Conservation (phyloP, 2,797 vertebrate species). For the Chelidonichthys spinosus region DNA sequence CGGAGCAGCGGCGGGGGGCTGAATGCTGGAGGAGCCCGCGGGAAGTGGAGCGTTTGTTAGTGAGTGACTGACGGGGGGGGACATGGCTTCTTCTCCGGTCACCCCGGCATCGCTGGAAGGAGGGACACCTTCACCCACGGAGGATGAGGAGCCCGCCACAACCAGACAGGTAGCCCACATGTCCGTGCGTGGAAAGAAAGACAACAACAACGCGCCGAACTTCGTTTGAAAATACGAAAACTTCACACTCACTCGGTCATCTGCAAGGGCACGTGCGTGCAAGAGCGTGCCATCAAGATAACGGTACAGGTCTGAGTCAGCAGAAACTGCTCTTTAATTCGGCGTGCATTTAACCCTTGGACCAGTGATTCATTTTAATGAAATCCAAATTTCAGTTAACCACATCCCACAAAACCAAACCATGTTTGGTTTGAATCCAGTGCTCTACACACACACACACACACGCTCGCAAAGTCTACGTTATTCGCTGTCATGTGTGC, state of each 20-base stretch:
- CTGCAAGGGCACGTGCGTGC: background rate
- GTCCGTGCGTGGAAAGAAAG: background rate
- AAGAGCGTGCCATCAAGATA: background rate
- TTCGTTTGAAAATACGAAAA: background rate
- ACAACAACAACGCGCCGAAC: background rate
- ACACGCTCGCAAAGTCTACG: background rate
- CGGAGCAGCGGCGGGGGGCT: slow-evolving; percentile 21
- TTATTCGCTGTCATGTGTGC: background rate
- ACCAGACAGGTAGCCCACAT: slow-evolving; percentile 83
- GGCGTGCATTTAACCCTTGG: background rate
- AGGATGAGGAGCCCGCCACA: slow-evolving; percentile 74
- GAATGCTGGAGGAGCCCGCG: slow-evolving; percentile 54
- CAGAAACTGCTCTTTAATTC: slow-evolving; percentile 2
- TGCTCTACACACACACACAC: background rate
- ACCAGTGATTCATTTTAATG: fast-evolving
- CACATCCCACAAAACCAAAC: no score
- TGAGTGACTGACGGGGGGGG: slow-evolving; percentile 40
- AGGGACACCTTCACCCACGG: slow-evolving; percentile 84
- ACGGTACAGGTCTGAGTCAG: slow-evolving; percentile 11
- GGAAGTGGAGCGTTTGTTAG: slow-evolving; percentile 47
- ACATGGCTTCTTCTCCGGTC: slow-evolving; percentile 86
- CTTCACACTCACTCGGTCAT: background rate
- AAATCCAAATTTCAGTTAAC: background rate
- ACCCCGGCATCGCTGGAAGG: slow-evolving; percentile 79
- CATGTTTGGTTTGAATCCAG: no score